These are phyloP conservation scores for Xylocampa areola DNA, from an alignment of 2,888 invertebrate genomes.

Conservation along the genomic window DNA sequence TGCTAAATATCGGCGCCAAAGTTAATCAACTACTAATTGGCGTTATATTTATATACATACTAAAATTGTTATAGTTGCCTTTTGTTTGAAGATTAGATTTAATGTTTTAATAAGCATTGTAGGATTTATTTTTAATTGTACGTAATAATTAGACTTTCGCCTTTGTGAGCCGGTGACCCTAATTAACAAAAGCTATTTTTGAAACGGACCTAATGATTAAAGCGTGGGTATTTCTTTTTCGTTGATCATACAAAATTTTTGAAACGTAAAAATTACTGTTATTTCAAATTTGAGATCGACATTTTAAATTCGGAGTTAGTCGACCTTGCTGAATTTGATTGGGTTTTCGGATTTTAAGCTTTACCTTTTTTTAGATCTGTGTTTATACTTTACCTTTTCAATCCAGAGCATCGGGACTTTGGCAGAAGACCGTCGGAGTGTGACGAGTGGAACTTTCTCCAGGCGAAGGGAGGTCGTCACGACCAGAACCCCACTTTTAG, in stretches of 20 bases:
- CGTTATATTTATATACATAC: not conserved
- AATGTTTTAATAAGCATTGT: not conserved
- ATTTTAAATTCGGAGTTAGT: not conserved
- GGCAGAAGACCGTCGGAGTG: conserved; percentile 82
- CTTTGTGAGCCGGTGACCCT: conserved; percentile 5
- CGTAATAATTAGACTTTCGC: conserved; percentile 2
- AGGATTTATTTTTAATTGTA: conserved; percentile 1
- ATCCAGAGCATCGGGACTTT: conserved; percentile 82
- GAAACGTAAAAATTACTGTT: not conserved
- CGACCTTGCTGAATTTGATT: too few species aligned
- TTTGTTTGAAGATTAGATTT: not conserved
- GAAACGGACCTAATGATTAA: not conserved
- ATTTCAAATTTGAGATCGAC: not conserved
- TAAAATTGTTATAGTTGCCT: not conserved
- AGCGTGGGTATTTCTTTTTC: not conserved
- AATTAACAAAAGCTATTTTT: conserved; percentile 20
- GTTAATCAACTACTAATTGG: not conserved
- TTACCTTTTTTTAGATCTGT: too few species aligned
- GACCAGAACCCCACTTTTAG: conserved; percentile 92
- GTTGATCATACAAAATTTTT: not conserved
- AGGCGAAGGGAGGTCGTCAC: conserved; percentile 92
- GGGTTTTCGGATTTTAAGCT: too few species aligned
- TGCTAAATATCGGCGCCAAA: not conserved
- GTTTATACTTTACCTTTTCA: conserved; percentile 19
- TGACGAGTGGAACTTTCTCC: conserved; percentile 83